Evolutionary conservation across 2,888 invertebrate species (phyloP).

Genomic region (Polyommatus icarus): DNA sequence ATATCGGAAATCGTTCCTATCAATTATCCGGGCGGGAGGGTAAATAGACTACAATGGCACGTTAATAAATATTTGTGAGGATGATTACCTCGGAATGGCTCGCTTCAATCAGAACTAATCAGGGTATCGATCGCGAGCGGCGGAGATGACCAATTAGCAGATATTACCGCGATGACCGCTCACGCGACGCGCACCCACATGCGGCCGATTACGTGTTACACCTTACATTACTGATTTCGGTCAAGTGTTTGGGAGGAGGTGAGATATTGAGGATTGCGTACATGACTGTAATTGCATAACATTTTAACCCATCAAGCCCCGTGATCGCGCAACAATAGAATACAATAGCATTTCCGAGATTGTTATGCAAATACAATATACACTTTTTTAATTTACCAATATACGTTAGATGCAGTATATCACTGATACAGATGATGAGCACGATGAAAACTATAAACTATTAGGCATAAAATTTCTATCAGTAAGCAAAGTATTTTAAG

Average conservation of each 20-base stretch:
- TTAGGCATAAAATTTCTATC: too few relatives aligned
- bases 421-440: too few relatives aligned
- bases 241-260: background rate
- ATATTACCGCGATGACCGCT: background rate
- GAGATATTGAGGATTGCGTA: background rate
- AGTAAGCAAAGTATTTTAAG: background rate
- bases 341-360: too few relatives aligned
- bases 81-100: background rate
- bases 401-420: background rate
- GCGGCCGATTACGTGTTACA: background rate
- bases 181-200: background rate
- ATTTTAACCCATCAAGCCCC: too few relatives aligned
- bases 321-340: too few relatives aligned
- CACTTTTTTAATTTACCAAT: too few relatives aligned
- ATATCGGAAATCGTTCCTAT: constrained; percentile 10
- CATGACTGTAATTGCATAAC: background rate
- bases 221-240: background rate
- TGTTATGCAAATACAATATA: too few relatives aligned
- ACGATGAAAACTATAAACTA: too few relatives aligned
- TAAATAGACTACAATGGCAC: background rate
- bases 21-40: constrained; percentile 5
- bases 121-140: background rate
- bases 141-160: constrained; percentile 1
- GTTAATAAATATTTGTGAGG: constrained; percentile 20
- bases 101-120: constrained; percentile 8